These are phyloP conservation scores for Sarcophaga subvicina DNA, from an alignment of 2,888 invertebrate species.

Conservation along the genomic window DNA sequence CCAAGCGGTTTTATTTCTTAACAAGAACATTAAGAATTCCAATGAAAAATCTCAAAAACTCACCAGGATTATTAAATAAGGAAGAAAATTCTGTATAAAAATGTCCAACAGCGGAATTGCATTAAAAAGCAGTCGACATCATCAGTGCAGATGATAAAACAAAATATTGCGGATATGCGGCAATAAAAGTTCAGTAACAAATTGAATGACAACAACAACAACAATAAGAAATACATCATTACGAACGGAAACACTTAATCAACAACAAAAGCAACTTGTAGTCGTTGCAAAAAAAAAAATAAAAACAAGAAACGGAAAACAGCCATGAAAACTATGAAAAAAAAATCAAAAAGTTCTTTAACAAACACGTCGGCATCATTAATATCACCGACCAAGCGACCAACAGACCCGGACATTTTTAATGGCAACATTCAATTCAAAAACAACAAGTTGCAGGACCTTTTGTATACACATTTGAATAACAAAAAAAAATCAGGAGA, in stretches of 20 bases:
- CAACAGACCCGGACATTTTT: conserved; percentile 5
- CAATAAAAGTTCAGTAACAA: conserved; percentile 48
- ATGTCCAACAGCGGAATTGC: too few relatives aligned
- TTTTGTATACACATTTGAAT: not conserved
- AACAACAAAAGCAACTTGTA: not conserved
- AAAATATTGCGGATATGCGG: conserved; percentile 16
- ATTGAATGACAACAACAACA: conserved; percentile 24
- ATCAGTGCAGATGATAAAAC: too few relatives aligned
- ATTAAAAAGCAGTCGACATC: too few relatives aligned
- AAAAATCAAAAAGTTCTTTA: not conserved
- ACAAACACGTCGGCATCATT: not conserved
- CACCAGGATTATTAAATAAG: too few relatives aligned
- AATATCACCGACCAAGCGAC: not conserved
- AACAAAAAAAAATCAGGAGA: not conserved
- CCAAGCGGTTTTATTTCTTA: too few relatives aligned
- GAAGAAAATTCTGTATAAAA: too few relatives aligned
- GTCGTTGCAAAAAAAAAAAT: too few relatives aligned
- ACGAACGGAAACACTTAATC: conserved; percentile 52
- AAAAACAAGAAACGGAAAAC: conserved; percentile 4
- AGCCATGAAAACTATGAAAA: not conserved
- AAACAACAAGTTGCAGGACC: conserved; percentile 1
- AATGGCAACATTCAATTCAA: conserved; percentile 8
- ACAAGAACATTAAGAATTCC: too few relatives aligned
- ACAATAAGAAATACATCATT: conserved; percentile 35
- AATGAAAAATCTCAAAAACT: too few relatives aligned